Conservation (phyloP, 2,888 invertebrate species). For the Limenitis arthemis region DNA sequence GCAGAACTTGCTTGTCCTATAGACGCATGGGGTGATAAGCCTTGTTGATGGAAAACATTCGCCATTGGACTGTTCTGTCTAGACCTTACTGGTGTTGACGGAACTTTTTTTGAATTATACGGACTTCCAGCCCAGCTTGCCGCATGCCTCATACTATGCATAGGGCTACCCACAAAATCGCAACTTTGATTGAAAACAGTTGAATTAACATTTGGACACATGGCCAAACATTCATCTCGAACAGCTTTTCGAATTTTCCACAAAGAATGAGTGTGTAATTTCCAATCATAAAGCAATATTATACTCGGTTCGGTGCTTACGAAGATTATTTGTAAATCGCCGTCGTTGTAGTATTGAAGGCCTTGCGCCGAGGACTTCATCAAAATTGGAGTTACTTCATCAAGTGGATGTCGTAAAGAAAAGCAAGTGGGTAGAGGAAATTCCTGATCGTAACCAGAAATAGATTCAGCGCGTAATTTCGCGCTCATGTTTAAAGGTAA, state of each 20-base stretch:
- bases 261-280: conserved; percentile 84
- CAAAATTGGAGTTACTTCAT: conserved; percentile 90
- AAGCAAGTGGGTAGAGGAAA: conserved; percentile 83
- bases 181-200: conserved; percentile 58
- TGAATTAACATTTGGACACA: conserved; percentile 69
- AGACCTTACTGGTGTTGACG: conserved; percentile 48
- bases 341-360: conserved; percentile 75
- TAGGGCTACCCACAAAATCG: conserved; percentile 54
- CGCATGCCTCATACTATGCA: conserved; percentile 48
- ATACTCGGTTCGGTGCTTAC: conserved; percentile 85
- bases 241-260: conserved; percentile 85
- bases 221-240: conserved; percentile 77
- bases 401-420: conserved; percentile 90
- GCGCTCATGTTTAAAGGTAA: conserved; percentile 53
- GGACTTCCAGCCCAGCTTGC: conserved; percentile 58
- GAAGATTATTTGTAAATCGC: conserved; percentile 79
- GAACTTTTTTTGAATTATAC: conserved; percentile 46
- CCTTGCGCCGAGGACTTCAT: conserved; percentile 75
- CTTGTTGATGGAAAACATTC: conserved; percentile 59
- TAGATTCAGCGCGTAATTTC: conserved; percentile 48
- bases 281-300: conserved; percentile 84
- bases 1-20: conserved; percentile 59
- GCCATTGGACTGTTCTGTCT: conserved; percentile 62
- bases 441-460: conserved; percentile 54
- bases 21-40: conserved; percentile 59